Evolutionary conservation across 1,140 invertebrate genomes (phyloP).

Genomic region (Meloidogyne exigua): DNA sequence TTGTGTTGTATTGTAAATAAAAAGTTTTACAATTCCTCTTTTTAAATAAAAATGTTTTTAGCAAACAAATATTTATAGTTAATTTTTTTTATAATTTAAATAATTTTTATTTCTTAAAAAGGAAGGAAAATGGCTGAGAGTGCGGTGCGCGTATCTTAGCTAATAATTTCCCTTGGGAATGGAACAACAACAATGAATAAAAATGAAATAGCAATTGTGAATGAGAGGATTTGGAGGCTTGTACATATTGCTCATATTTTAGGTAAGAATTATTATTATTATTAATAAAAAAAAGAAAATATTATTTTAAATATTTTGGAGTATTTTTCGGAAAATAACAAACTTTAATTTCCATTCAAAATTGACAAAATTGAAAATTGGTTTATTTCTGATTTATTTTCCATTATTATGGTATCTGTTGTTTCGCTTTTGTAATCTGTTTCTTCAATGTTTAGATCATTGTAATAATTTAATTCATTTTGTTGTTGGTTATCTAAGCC

Average conservation of each 20-base stretch:
- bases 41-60: too few species aligned
- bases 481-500: too few species aligned
- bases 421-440: not conserved
- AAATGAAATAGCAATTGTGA: not conserved
- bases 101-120: not conserved
- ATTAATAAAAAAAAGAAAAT: too few species aligned
- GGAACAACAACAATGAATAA: not conserved
- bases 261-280: not conserved
- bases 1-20: not conserved
- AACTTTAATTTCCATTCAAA: not conserved
- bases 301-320: too few species aligned
- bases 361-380: not conserved
- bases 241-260: not conserved
- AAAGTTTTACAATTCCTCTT: too few species aligned
- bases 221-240: not conserved
- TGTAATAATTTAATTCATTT: too few species aligned
- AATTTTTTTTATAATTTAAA: too few species aligned
- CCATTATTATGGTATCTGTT: not conserved
- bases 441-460: too few species aligned
- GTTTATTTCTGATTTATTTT: not conserved
- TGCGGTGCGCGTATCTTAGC: not conserved
- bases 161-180: not conserved
- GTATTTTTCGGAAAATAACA: too few species aligned
- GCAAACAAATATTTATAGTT: too few species aligned
- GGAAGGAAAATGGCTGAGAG: not conserved